Percentiles rank a stretch among this genome's conserved stretches.
Evolutionary conservation across 2,797 vertebrate genomes (phyloP).

Genomic region (Calcarius lapponicus): DNA sequence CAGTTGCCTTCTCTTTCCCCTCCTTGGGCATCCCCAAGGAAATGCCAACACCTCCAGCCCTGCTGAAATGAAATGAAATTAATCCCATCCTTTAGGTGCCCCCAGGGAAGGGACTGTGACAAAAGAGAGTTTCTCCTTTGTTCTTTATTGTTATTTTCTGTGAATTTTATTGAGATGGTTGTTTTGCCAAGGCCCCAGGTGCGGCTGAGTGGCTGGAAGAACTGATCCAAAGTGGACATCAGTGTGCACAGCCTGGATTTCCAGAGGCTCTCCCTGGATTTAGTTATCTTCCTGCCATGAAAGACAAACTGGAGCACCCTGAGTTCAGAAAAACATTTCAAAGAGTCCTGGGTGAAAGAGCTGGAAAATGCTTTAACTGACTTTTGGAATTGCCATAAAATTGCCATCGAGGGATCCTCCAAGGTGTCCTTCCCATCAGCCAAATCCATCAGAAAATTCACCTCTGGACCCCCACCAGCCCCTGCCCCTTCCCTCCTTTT

Average conservation of each 20-base stretch:
- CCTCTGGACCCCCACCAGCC: not conserved
- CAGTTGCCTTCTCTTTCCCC: not conserved
- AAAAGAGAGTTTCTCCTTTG: not conserved
- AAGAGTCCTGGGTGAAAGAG: not conserved
- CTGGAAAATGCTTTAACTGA: not conserved
- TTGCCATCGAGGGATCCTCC: not conserved
- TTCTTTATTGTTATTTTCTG: not conserved
- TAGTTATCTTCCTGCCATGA: not conserved
- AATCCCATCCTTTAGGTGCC: not conserved
- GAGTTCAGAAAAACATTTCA: not conserved
- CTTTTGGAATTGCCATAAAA: not conserved
- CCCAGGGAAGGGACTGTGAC: not conserved
- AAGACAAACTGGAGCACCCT: not conserved
- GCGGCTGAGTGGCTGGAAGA: not conserved
- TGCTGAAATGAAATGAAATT: not conserved
- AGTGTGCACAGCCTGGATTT: not conserved
- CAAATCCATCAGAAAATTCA: not conserved
- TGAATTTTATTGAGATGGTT: not conserved
- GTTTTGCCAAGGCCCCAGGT: not conserved
- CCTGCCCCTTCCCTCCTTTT: not conserved
- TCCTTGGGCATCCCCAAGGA: not conserved
- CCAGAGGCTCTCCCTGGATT: not conserved
- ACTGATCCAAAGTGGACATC: rapidly evolving
- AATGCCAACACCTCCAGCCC: not conserved
- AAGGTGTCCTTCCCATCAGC: not conserved